A percentile compares a stretch with the other conserved stretches of the same genome.
Evolutionary conservation across 2,113 vertebrate genomes (phyloP).

Genomic region (Nerophis lumbriciformis): DNA sequence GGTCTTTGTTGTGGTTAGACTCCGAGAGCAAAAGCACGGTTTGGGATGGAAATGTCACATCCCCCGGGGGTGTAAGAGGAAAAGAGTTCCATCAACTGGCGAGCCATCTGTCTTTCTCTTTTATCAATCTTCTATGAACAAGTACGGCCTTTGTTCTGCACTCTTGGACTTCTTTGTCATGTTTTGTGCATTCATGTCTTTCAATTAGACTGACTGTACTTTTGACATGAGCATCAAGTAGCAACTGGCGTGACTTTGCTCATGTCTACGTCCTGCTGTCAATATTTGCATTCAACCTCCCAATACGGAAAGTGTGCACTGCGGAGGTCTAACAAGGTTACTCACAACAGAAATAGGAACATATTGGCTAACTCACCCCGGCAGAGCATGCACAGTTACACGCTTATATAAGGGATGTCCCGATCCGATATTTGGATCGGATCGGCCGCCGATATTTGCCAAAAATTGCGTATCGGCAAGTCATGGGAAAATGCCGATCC

Average conservation of each 20-base stretch:
- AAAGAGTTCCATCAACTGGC: slow-evolving; percentile 5
- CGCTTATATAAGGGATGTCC: no score
- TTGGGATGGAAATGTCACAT: slow-evolving; percentile 62
- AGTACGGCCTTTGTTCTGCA: slow-evolving; percentile 27
- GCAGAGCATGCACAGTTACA: slow-evolving; percentile 24
- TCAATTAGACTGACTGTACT: neutral
- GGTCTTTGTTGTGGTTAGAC: slow-evolving; percentile 58
- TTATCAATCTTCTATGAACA: slow-evolving; percentile 50
- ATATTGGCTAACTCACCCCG: slow-evolving; percentile 41
- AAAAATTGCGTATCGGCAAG: no score
- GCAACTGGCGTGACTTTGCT: neutral
- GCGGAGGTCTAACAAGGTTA: neutral
- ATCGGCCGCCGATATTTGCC: no score
- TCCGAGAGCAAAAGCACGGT: slow-evolving; percentile 44
- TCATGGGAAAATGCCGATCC: no score
- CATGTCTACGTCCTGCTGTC: neutral
- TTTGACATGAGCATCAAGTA: no score
- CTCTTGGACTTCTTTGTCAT: neutral
- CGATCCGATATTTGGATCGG: no score
- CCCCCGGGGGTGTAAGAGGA: slow-evolving; percentile 41
- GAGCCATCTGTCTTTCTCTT: slow-evolving; percentile 53
- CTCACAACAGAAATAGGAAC: slow-evolving; percentile 23
- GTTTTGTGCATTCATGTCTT: neutral
- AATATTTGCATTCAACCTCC: neutral
- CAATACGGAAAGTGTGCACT: no score